phyloP scores from a whole-genome alignment of 2,888 invertebrate species.

The Uropetala carovei region DNA sequence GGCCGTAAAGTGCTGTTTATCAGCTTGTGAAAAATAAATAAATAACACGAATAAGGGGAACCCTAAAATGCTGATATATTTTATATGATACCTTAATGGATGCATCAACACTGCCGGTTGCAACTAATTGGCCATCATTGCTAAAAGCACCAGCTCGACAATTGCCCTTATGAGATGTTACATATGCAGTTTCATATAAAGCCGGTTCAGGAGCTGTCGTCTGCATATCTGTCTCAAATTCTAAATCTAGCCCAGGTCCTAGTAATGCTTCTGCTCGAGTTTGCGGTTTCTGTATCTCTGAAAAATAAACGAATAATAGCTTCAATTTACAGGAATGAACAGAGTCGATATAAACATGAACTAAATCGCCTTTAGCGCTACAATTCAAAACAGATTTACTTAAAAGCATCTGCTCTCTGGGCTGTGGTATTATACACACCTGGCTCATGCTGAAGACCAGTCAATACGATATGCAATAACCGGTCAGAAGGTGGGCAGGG shows the following conservation, averaged over 20 bases:
- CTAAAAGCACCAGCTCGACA: conserved; percentile 98
- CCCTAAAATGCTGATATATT: no score
- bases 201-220: conserved; percentile 97
- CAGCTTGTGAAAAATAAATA: no score
- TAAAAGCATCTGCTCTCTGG: background rate
- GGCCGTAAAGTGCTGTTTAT: no score
- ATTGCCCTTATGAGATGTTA: conserved; percentile 97
- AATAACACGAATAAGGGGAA: no score
- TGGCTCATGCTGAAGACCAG: conserved; percentile 91
- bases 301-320: background rate
- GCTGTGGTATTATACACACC: conserved; percentile 71
- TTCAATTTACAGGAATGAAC: background rate
- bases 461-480: conserved; percentile 89
- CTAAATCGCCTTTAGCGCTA: background rate
- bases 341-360: background rate
- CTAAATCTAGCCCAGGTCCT: conserved; percentile 90
- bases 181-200: conserved; percentile 98
- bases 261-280: conserved; percentile 76
- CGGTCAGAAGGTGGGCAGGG: conserved; percentile 97
- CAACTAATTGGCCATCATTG: conserved; percentile 94
- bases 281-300: conserved; percentile 71
- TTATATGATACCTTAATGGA: conserved; percentile 89
- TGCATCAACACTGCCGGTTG: conserved; percentile 98
- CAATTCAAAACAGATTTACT: background rate
- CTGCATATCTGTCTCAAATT: conserved; percentile 96